Percentiles rank a stretch among this genome's conserved stretches.
phyloP scores from a whole-genome alignment of 1,140 invertebrate genomes.

The Hyposmocoma kahamanoa region DNA sequence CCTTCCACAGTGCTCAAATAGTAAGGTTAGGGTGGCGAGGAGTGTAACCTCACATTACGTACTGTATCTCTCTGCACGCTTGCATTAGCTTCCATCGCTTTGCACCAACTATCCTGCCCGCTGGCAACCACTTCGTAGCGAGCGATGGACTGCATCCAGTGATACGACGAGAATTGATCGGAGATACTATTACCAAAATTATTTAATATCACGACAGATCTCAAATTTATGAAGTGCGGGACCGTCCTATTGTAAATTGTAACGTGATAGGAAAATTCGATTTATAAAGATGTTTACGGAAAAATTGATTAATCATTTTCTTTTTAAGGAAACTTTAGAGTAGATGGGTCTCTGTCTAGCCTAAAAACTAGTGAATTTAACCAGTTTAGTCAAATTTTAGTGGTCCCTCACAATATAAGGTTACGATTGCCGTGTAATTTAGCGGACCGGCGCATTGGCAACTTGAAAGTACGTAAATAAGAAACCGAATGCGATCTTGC shows the following conservation, averaged over 20 bases:
- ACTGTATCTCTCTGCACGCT: constrained; percentile 13
- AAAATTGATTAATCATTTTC: too few relatives aligned
- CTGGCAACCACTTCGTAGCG: constrained; percentile 10
- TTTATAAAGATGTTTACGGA: constrained; percentile 10
- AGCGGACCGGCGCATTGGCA: constrained; percentile 47
- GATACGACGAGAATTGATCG: constrained; percentile 52
- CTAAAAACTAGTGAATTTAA: constrained; percentile 59
- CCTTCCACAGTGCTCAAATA: constrained; percentile 70
- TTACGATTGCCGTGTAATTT: constrained; percentile 40
- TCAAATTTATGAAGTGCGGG: constrained; percentile 63
- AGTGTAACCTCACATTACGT: constrained; percentile 13
- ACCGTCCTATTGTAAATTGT: constrained; percentile 67
- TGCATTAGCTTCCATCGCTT: constrained; percentile 11
- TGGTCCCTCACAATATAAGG: constrained; percentile 52
- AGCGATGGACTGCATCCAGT: constrained; percentile 38
- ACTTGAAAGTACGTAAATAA: constrained; percentile 29
- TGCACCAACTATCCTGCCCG: not conserved
- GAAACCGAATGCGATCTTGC: constrained; percentile 11
- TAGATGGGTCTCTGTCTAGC: constrained; percentile 47
- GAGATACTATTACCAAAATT: constrained; percentile 37
- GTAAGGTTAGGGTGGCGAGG: constrained; percentile 26
- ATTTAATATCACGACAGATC: constrained; percentile 48
- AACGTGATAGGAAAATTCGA: constrained; percentile 55
- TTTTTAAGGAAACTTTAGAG: constrained; percentile 23
- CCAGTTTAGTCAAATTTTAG: constrained; percentile 56